Evolutionary conservation across 2,888 invertebrate species (phyloP).

Genomic region (Coenonympha arcania): DNA sequence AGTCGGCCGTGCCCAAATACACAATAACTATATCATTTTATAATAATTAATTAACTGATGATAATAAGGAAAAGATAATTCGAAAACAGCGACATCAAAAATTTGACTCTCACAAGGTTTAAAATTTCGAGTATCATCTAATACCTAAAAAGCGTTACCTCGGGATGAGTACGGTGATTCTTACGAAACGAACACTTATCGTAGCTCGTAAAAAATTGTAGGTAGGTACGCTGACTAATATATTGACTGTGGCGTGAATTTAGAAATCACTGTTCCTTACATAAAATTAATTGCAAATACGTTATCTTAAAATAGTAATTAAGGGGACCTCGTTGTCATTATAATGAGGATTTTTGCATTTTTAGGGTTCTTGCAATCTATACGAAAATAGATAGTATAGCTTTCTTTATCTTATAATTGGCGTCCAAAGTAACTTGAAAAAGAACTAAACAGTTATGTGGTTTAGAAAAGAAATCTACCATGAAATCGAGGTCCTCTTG

Average conservation of each 20-base stretch:
- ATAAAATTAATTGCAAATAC: conserved; percentile 45
- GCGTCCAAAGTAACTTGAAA: too few relatives aligned
- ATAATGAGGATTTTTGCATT: neutral
- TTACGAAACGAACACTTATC: conserved; percentile 36
- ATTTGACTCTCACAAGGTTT: conserved; percentile 42
- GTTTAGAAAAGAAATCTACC: neutral
- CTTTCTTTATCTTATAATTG: neutral
- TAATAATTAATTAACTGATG: conserved; percentile 42
- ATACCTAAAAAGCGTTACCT: conserved; percentile 56
- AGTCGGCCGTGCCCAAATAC: conserved; percentile 55
- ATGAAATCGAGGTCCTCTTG: conserved; percentile 27
- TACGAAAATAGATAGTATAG: too few relatives aligned
- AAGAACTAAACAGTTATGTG: too few relatives aligned
- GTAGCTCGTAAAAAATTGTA: conserved; percentile 46
- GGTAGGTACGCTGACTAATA: conserved; percentile 41
- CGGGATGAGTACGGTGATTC: conserved; percentile 36
- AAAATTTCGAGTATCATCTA: conserved; percentile 50
- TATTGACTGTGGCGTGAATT: conserved; percentile 42
- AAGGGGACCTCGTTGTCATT: conserved; percentile 31
- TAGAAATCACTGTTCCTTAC: conserved; percentile 45
- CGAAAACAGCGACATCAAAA: conserved; percentile 52
- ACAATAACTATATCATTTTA: conserved; percentile 41
- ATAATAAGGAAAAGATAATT: conserved; percentile 35
- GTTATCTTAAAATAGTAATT: conserved; percentile 39
- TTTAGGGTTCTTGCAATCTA: neutral